A percentile compares a stretch with the other conserved stretches of the same genome.
These are phyloP conservation scores for Myopa tessellatipennis DNA, from an alignment of 2,888 invertebrate genomes.

Conservation along the genomic window DNA sequence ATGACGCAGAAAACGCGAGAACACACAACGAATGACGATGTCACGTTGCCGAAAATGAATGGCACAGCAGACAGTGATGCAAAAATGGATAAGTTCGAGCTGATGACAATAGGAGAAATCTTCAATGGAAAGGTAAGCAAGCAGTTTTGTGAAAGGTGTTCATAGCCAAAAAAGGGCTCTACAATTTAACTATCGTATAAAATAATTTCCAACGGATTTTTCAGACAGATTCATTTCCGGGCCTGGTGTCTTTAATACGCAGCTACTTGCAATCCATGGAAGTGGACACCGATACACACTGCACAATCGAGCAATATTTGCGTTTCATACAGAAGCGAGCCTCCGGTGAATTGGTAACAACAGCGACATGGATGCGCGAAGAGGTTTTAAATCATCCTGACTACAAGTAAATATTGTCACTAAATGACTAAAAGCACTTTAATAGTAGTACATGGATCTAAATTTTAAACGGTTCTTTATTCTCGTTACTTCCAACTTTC, in stretches of 20 bases:
- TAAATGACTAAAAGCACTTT: not conserved
- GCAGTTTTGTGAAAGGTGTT: not conserved
- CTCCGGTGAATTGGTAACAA: slow-evolving; percentile 90
- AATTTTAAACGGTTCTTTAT: not conserved
- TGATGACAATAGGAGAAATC: slow-evolving; percentile 95
- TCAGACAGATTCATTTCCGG: slow-evolving; percentile 88
- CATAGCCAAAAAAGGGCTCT: not conserved
- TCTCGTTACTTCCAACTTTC: not conserved
- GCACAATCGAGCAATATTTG: slow-evolving; percentile 96
- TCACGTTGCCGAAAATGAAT: slow-evolving; percentile 38
- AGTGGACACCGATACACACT: slow-evolving; percentile 97
- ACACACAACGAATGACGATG: slow-evolving; percentile 35
- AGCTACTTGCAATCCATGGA: slow-evolving; percentile 95
- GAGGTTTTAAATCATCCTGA: slow-evolving; percentile 89
- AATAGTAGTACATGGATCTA: not conserved
- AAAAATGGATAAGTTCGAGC: slow-evolving; percentile 70
- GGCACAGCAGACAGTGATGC: slow-evolving; percentile 22
- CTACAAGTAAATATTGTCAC: slow-evolving; percentile 78
- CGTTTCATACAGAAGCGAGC: slow-evolving; percentile 90
- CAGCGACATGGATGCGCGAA: slow-evolving; percentile 93
- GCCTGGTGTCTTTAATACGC: slow-evolving; percentile 92
- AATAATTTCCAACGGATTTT: not conserved
- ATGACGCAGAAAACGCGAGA: slow-evolving; percentile 72
- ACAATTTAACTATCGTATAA: not conserved
- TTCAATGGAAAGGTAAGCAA: slow-evolving; percentile 82